Evolutionary conservation across 2,113 vertebrate species (phyloP).

Genomic region (Ornithorhynchus anatinus): DNA sequence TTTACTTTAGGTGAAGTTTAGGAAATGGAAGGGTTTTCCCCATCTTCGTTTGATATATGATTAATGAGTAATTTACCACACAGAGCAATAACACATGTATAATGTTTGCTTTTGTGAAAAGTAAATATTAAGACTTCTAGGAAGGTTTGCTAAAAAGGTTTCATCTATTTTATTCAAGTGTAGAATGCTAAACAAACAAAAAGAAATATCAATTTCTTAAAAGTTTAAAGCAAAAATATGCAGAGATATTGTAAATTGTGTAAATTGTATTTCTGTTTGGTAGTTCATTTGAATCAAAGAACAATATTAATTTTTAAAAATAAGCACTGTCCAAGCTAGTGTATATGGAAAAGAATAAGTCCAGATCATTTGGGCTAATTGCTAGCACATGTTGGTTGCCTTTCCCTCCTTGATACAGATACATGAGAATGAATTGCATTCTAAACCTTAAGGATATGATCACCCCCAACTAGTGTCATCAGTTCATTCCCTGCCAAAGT

Average conservation of each 20-base stretch:
- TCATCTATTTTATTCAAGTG: not conserved
- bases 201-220: not conserved
- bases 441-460: no score
- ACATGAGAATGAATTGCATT: not conserved
- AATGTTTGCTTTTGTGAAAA: not conserved
- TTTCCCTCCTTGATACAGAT: not conserved
- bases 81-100: not conserved
- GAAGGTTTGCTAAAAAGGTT: not conserved
- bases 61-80: conserved; percentile 3
- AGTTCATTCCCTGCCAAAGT: no score
- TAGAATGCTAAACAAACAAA: not conserved
- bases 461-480: no score
- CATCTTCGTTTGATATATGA: not conserved
- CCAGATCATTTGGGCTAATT: not conserved
- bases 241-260: not conserved
- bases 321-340: not conserved
- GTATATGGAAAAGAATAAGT: not conserved
- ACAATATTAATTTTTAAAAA: not conserved
- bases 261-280: not conserved
- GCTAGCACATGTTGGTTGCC: not conserved
- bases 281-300: not conserved
- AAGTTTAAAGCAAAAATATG: not conserved
- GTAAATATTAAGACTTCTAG: not conserved
- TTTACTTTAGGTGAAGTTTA: conserved; percentile 14
- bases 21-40: not conserved